phyloP scores from a whole-genome alignment of 2,113 vertebrate species.

The Aplodontia rufa region DNA sequence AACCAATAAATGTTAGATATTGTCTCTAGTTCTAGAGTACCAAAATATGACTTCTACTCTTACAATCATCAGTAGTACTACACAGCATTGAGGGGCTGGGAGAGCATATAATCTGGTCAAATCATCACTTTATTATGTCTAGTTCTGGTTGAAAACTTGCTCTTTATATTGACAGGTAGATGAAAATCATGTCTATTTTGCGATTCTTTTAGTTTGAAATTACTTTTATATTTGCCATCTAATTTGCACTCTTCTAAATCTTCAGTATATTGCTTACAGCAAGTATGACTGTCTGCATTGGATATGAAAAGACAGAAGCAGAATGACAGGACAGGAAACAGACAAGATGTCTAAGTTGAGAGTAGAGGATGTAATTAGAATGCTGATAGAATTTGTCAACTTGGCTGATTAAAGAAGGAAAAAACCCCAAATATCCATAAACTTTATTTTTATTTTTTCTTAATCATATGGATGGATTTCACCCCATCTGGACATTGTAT shows the following conservation, averaged over 20 bases:
- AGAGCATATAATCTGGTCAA: neutral
- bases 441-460: neutral
- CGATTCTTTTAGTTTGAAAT: neutral
- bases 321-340: neutral
- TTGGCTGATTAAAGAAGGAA: neutral
- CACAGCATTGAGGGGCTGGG: rapidly evolving
- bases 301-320: neutral
- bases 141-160: neutral
- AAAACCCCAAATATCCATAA: neutral
- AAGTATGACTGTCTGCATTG: neutral
- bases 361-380: neutral
- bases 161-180: neutral
- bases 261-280: neutral
- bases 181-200: neutral
- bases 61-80: neutral
- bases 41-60: neutral
- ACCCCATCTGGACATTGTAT: neutral
- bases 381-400: neutral
- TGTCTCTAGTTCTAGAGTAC: neutral
- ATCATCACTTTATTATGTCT: neutral
- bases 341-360: neutral
- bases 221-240: neutral
- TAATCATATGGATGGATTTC: neutral
- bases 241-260: neutral
- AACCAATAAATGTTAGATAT: neutral